Percentiles rank a stretch among this genome's conserved stretches.
These are phyloP conservation scores for Brachionus asplanchnoidis DNA, from an alignment of 1,140 invertebrate species.

Conservation along the genomic window DNA sequence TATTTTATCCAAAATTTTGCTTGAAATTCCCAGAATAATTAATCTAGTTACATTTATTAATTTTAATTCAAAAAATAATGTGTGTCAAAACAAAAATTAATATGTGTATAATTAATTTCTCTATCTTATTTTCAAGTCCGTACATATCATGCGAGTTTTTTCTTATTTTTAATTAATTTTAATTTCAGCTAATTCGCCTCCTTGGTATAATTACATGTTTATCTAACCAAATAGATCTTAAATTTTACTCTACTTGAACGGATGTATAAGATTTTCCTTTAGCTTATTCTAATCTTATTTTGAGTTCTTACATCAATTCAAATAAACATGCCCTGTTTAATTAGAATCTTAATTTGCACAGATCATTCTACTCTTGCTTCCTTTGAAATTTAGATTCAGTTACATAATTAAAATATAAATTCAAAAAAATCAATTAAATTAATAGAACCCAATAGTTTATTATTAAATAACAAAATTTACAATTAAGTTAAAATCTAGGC, in stretches of 20 bases:
- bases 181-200: neutral
- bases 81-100: too few relatives aligned
- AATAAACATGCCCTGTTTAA: neutral
- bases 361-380: neutral
- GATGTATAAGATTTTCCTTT: neutral
- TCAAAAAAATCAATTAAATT: too few relatives aligned
- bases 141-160: neutral
- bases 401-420: too few relatives aligned
- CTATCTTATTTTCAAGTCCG: too few relatives aligned
- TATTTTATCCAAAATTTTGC: neutral
- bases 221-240: neutral
- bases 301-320: neutral
- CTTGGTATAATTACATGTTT: neutral
- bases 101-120: too few relatives aligned
- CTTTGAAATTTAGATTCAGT: neutral
- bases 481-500: neutral
- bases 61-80: neutral
- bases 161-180: neutral
- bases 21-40: neutral
- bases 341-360: neutral
- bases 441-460: too few relatives aligned
- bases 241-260: neutral
- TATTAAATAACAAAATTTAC: neutral
- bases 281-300: neutral
- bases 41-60: too few relatives aligned